Evolutionary conservation across 2,888 invertebrate species (phyloP), one percentile per base, ranked within the genome.

Genomic region (Pilophorus perplexus): DNA sequence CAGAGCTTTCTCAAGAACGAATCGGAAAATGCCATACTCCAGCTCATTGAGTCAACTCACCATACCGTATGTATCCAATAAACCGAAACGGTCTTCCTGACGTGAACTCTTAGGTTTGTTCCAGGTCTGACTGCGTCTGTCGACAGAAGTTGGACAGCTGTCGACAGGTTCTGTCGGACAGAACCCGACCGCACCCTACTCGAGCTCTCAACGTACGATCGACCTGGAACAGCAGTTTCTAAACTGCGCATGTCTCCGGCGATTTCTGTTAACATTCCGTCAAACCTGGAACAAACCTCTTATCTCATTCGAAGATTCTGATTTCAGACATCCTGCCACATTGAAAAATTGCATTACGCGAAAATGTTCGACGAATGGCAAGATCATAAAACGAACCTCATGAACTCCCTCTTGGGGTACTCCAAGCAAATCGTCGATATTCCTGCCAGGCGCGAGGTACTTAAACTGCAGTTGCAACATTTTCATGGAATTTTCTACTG

Each of bases 1-100:
- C 87, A 89, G 72, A 89, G 89, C 73, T 95, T 89, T 76, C 79
- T 97, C 16, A 88, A 89, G 76, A 95, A 95, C 81, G 95, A 97
- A 79, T 85, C 91, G 69, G 92, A 95, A 79, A 96, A 94, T 83
- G 92, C 93, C 0, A 89, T 97, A 74, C 79, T 96, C 14, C 88
- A 91, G 3, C 85, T 93, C 1, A 91, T 96, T 73, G 95, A 96
- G 77, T 90, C 91, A 75, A 90, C 90, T 18, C 89, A 90, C 73
- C 87, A 86, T 78, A 86, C 85, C 78, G 91, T 91, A 80, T 82
- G 83, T 80, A n/a, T n/a, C n/a, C n/a, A n/a, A n/a, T n/a, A n/a
- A 50, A 14, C 6, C 14, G 8, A 33, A 14, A 42, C 50, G 57
- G 44, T 42, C 28, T 55, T 44, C 14, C 14, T 6, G 8, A 10